phyloP scores from a whole-genome alignment of 1,140 invertebrate species.

The Macrosteles quadrilineatus region DNA sequence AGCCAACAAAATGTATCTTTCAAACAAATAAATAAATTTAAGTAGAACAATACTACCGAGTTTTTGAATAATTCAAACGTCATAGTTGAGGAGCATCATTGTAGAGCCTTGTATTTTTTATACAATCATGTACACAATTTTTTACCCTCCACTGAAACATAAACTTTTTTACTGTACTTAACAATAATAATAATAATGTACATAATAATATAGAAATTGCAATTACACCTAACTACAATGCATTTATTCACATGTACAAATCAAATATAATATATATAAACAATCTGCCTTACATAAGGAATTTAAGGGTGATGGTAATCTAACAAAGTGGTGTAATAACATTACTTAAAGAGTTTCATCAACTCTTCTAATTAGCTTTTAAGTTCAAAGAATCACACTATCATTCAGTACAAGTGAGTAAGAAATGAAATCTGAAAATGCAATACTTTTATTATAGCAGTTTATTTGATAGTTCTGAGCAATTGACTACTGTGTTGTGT shows the following conservation, averaged over 20 bases:
- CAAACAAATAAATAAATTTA: too few relatives aligned
- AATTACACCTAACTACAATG: conserved; percentile 16
- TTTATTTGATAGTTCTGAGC: not conserved
- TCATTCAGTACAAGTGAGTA: not conserved
- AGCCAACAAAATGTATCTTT: too few relatives aligned
- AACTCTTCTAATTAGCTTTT: not conserved
- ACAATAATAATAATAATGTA: conserved; percentile 17
- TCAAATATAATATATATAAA: conserved; percentile 2
- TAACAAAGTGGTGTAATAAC: not conserved
- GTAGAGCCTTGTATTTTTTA: too few relatives aligned
- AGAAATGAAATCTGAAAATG: not conserved
- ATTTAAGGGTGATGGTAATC: not conserved
- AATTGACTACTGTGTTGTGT: not conserved
- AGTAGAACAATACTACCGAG: too few relatives aligned
- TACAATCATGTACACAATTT: too few relatives aligned
- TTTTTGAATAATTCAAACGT: too few relatives aligned
- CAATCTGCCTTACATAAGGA: not conserved
- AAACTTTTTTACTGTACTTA: not conserved
- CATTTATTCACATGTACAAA: conserved; percentile 12
- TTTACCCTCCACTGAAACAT: too few relatives aligned
- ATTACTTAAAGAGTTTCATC: conserved; percentile 1
- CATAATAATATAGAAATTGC: conserved; percentile 21
- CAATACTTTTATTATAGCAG: not conserved
- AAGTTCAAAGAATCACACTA: not conserved
- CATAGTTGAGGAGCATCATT: too few relatives aligned